These are phyloP conservation scores for Ochropleura leucogaster DNA, from an alignment of 2,888 invertebrate species.

Conservation along the genomic window DNA sequence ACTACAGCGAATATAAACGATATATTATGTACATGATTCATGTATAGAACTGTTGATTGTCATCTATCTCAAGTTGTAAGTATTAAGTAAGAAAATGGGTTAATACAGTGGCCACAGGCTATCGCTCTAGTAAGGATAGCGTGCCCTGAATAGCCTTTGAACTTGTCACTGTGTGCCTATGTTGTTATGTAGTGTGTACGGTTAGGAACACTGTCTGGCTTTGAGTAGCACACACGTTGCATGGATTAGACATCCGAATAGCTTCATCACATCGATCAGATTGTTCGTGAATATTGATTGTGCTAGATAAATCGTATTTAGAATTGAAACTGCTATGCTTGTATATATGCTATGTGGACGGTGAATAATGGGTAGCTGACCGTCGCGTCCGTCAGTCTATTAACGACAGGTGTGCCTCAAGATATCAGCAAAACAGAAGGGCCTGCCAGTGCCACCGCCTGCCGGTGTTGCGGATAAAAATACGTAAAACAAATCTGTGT, in stretches of 20 bases:
- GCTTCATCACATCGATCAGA: constrained; percentile 23
- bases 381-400: too few relatives aligned
- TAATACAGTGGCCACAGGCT: constrained; percentile 42
- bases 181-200: constrained; percentile 12
- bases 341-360: too few relatives aligned
- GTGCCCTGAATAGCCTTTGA: constrained; percentile 25
- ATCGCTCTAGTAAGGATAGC: constrained; percentile 30
- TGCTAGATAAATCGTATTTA: constrained; percentile 10
- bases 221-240: constrained; percentile 13
- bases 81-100: constrained; percentile 51
- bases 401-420: too few relatives aligned
- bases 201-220: constrained; percentile 24
- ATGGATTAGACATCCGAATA: constrained; percentile 35
- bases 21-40: constrained; percentile 35
- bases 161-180: constrained; percentile 9
- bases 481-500: too few relatives aligned
- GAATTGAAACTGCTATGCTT: not conserved
- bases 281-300: constrained; percentile 36
- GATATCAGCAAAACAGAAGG: too few relatives aligned
- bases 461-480: too few relatives aligned
- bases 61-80: constrained; percentile 32
- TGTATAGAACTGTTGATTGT: constrained; percentile 29
- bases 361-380: too few relatives aligned
- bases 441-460: too few relatives aligned
- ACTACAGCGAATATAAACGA: constrained; percentile 26